Evolutionary conservation across 2,888 invertebrate genomes (phyloP), one percentile per base, ranked within the genome.

Genomic region (Chelonus formosanus): DNA sequence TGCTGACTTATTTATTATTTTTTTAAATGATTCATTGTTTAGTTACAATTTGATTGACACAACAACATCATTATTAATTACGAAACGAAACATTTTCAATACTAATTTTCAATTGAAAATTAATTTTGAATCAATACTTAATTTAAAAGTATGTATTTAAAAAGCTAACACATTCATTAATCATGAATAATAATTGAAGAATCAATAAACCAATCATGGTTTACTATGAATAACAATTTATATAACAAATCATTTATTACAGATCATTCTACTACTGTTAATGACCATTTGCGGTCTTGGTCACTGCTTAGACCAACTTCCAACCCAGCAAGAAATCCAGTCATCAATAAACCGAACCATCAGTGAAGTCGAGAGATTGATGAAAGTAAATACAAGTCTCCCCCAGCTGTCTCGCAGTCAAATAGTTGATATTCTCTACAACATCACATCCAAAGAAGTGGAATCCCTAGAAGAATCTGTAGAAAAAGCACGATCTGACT

Each of bases 341-440:
- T 72, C 69, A 7, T 83, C 83, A 36, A 83, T 84, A 54, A 84
- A 84, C 67, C 76, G 82, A 6, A 91, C 91, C 5, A 88, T 92
- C 4, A 85, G 87, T 74, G 90, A 91, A 84, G 92, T 92, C 3
- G 89, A 92, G 76, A 86, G 80, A 44, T 87, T 91, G 73, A 84
- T 92, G 5, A 85, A 87, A 74, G 82, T 86, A 3, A 88, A 91
- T 78, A 85, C 89, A 3, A 85, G 85, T n/a, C 79, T 92, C 56
- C 92, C 92, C 1, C 85, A 89, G 68, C 81, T 92, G 35, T 87
- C 88, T 0, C 85, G 90, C 74, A 87, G 88, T 5, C 90, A 92
- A 78, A 91, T 92, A 68, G 80, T 92, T 35, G 87, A 89, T 70
- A 86, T 92, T 20, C 81, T 92, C 4, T 88, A 89, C 71, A 91